Base-by-base conservation (phyloP, 2,888 invertebrate genomes). In the Drosophila nr. perissopoda region DNA sequence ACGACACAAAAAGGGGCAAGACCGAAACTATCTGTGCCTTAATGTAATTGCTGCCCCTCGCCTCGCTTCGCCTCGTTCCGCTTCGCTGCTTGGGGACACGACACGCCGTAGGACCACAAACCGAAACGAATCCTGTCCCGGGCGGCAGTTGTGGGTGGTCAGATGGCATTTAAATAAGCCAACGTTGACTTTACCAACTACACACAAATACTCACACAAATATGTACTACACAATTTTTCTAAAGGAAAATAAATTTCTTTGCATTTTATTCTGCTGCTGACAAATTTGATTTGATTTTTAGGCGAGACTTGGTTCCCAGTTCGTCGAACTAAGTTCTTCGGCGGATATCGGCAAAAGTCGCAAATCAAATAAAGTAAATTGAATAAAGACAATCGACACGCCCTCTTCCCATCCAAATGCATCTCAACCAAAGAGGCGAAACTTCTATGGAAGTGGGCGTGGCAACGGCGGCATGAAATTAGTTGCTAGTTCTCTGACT, bases 291-390 rank as follows among this genome's bases (percentile, higher is more conserved):
- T 87, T 87, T 83, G 79, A 85, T 81, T 89, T 87, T 79, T 75
- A 76, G 85, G 70, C 73, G 16, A 34, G 46, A 40, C 18, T 56
- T n/a, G 25, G 48, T 29, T 34, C 27, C 36, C 34, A 33, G 53
- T 18, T 53, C 36, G 38, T 40, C 64, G 53, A 68, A 70, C 53
- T 74, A 74, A 38, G 49, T 66, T 74, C 76, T 73, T 71, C 58
- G 60, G 78, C 80, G 77, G 85, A 83, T 83, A 85, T 82, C 82
- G 83, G 81, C 78, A 85, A 75, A 83, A 85, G 83, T 89, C 82
- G 85, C 89, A 89, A 88, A 88, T 88, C 89, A 88, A 88, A 88
- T 88, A 89, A 88, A 81, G 76, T 82, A 85, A 88, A 88, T 88
- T 88, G 87, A 88, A 88, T 88, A 89, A 88, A 85, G 86, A 86